phyloP scores from a whole-genome alignment of 2,113 vertebrate species.

The Lonchura striata region DNA sequence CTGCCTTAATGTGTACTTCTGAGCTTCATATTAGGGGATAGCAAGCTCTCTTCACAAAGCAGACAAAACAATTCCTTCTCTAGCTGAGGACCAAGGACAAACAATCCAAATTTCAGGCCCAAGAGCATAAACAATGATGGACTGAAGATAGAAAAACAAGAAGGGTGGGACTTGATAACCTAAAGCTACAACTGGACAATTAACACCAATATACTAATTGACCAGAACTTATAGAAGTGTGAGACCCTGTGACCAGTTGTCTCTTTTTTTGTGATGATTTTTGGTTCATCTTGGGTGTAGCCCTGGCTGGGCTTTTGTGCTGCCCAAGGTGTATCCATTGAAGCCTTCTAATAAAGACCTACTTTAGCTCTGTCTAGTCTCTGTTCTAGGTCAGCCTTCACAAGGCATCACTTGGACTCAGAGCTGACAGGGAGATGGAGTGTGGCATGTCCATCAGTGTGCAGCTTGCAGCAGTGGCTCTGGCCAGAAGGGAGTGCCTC shows the following conservation, averaged over 20 bases:
- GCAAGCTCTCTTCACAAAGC: neutral
- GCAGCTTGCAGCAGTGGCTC: neutral
- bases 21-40: neutral
- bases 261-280: neutral
- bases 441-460: fast-evolving
- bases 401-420: neutral
- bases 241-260: neutral
- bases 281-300: neutral
- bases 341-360: neutral
- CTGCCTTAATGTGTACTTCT: neutral
- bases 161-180: neutral
- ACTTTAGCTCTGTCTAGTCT: neutral
- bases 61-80: neutral
- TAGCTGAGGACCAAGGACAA: neutral
- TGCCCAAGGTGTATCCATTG: neutral
- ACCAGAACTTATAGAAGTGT: neutral
- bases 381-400: neutral
- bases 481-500: neutral
- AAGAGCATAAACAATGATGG: neutral
- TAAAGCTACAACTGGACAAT: neutral
- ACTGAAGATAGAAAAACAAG: neutral
- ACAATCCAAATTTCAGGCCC: neutral
- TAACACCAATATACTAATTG: neutral
- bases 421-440: neutral
- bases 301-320: neutral